These are phyloP conservation scores for Pseudoips prasinana DNA, from an alignment of 2,888 invertebrate genomes.

Conservation along the genomic window DNA sequence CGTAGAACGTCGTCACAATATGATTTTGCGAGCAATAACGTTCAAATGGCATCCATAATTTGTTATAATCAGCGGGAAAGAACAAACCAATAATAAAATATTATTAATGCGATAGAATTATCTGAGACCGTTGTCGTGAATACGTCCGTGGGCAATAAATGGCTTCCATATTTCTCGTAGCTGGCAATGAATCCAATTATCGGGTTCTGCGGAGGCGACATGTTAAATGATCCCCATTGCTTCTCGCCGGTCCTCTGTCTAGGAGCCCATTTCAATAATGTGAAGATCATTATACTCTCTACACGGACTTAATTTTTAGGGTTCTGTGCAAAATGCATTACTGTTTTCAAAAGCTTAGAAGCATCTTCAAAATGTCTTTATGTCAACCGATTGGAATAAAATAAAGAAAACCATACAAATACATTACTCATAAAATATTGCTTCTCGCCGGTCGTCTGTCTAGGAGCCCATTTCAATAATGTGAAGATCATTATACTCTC, in stretches of 20 bases:
- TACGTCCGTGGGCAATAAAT: conserved; percentile 57
- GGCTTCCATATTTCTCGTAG: conserved; percentile 59
- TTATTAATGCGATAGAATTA: conserved; percentile 36
- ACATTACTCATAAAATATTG: too few species aligned
- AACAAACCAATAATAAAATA: conserved; percentile 26
- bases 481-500: conserved; percentile 31
- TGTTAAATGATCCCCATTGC: conserved; percentile 68
- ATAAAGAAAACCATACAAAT: too few species aligned
- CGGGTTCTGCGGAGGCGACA: conserved; percentile 60
- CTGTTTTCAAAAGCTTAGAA: too few species aligned
- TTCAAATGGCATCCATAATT: conserved; percentile 16
- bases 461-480: conserved; percentile 33
- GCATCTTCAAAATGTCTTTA: too few species aligned
- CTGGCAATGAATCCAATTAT: conserved; percentile 76
- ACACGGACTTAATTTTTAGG: too few species aligned
- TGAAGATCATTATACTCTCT: conserved; percentile 30
- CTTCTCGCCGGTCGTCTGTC: conserved; percentile 37
- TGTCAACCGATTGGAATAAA: too few species aligned
- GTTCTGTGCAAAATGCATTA: too few species aligned
- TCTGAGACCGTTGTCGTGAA: conserved; percentile 39
- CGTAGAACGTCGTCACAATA: too few species aligned
- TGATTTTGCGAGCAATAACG: conserved; percentile 11
- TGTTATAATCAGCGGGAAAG: conserved; percentile 16
- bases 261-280: conserved; percentile 34
- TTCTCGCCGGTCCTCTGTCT: conserved; percentile 35